Base-by-base conservation (phyloP, 2,888 invertebrate species). In the Tachystola acroxantha region DNA sequence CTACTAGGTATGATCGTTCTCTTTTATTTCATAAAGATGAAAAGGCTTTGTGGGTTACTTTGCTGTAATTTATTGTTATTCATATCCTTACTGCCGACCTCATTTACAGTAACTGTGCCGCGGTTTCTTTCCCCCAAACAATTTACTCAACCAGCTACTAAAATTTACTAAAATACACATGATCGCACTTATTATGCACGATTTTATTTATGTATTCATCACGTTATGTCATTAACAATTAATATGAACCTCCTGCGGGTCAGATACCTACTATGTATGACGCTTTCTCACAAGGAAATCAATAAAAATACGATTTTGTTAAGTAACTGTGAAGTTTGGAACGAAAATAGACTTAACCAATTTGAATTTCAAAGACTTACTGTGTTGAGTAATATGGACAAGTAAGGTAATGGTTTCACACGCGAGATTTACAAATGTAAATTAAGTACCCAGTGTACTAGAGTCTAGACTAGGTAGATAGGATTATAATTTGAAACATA, bases 31-130 rank as follows among this genome's bases (percentile, higher is more conserved):
- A n/a, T n/a, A n/a, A n/a, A n/a, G n/a, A n/a, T n/a, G n/a, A n/a
- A n/a, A n/a, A n/a, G n/a, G n/a, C n/a, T n/a, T n/a, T n/a, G n/a
- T n/a, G n/a, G n/a, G n/a, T n/a, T n/a, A n/a, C n/a, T n/a, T n/a
- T n/a, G n/a, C n/a, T n/a, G 33, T 26, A 25, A 12, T 33, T 33
- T 1, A 26, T 1, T 11, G 7, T 45, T 42, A 45, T 45, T 45
- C 37, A 34, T 36, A 22, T 39, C 37, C 41, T 37, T 35, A 40
- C 34, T 34, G 37, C 40, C 36, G 41, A 38, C 47, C 47, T 42
- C 42, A 40, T 40, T 48, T 39, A n/a, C 36, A 10, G 26, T 31
- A 44, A 40, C 34, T 42, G 37, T 45, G 40, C 34, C 45, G 46
- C 40, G 40, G 42, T 34, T 38, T 36, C 33, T 35, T 10, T 13